A percentile compares a stretch with the other conserved stretches of the same genome.
Evolutionary conservation across 2,797 vertebrate genomes (phyloP).

Genomic region (Sparus aurata): DNA sequence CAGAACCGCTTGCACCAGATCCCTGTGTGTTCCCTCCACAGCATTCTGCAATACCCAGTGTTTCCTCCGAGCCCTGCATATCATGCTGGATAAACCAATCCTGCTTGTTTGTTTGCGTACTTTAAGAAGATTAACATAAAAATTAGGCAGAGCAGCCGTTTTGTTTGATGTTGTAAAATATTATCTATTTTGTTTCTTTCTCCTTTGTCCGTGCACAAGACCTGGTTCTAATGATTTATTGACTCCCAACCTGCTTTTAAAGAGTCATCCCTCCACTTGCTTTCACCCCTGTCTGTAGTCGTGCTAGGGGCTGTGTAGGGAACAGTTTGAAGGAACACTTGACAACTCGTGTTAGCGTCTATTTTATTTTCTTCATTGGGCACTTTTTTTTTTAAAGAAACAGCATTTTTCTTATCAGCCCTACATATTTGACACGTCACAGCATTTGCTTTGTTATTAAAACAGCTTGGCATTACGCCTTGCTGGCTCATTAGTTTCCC

Average conservation of each 20-base stretch:
- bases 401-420: conserved; percentile 17
- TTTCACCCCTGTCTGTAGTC: conserved; percentile 26
- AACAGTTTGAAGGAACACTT: conserved; percentile 37
- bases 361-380: conserved; percentile 2
- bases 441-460: conserved; percentile 29
- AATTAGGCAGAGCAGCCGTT: conserved; percentile 12
- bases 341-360: conserved; percentile 14
- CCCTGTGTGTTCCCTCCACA: conserved; percentile 86
- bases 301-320: conserved; percentile 20
- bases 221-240: not conserved
- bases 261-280: not conserved
- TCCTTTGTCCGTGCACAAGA: conserved; percentile 14
- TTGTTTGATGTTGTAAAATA: conserved; percentile 15
- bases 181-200: not conserved
- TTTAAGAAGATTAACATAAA: not conserved
- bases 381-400: conserved; percentile 8
- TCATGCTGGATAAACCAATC: conserved; percentile 36
- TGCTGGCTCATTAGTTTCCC: conserved; percentile 30
- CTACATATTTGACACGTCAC: conserved; percentile 33
- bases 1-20: conserved; percentile 81
- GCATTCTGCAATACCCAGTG: conserved; percentile 66
- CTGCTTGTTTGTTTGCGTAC: conserved; percentile 17
- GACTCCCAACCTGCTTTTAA: conserved; percentile 2
- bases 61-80: conserved; percentile 56
- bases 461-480: not conserved